Percentiles rank a stretch among this genome's conserved stretches.
Evolutionary conservation across 2,113 vertebrate genomes (phyloP).

Genomic region (Hassar affinis): DNA sequence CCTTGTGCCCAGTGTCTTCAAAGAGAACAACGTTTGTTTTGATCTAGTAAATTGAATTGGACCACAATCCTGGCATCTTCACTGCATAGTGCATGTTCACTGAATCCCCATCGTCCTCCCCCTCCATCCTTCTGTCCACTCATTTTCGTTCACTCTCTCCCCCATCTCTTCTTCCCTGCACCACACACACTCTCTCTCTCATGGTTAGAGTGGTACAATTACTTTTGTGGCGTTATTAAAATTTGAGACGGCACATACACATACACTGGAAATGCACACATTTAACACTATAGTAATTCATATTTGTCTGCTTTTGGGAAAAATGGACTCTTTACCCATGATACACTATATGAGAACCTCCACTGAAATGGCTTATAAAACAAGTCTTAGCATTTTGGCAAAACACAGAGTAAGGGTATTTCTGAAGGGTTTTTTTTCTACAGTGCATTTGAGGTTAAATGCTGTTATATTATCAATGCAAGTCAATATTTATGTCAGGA

Average conservation of each 20-base stretch:
- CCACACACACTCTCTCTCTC: neutral
- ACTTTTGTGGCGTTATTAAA: conserved; percentile 15
- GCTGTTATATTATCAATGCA: no score
- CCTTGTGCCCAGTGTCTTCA: conserved; percentile 52
- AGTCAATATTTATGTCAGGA: neutral
- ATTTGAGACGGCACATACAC: conserved; percentile 1
- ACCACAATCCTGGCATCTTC: conserved; percentile 42
- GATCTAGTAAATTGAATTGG: conserved; percentile 57
- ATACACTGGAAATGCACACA: conserved; percentile 6
- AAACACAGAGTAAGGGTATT: conserved; percentile 6
- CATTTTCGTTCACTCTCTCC: neutral
- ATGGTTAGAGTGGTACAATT: conserved; percentile 24
- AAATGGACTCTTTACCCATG: conserved; percentile 6
- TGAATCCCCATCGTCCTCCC: conserved; percentile 22
- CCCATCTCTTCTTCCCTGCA: neutral
- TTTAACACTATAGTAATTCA: conserved; percentile 20
- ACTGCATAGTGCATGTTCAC: conserved; percentile 32
- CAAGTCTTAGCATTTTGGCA: neutral
- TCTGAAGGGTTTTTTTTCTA: neutral
- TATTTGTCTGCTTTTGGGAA: neutral
- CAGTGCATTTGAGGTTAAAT: no score
- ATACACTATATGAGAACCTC: conserved; percentile 13
- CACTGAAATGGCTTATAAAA: conserved; percentile 2
- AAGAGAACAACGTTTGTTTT: conserved; percentile 53
- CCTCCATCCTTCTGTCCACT: conserved; percentile 21